These are phyloP conservation scores for Danio choprae DNA, from an alignment of 2,797 vertebrate genomes.

Conservation along the genomic window DNA sequence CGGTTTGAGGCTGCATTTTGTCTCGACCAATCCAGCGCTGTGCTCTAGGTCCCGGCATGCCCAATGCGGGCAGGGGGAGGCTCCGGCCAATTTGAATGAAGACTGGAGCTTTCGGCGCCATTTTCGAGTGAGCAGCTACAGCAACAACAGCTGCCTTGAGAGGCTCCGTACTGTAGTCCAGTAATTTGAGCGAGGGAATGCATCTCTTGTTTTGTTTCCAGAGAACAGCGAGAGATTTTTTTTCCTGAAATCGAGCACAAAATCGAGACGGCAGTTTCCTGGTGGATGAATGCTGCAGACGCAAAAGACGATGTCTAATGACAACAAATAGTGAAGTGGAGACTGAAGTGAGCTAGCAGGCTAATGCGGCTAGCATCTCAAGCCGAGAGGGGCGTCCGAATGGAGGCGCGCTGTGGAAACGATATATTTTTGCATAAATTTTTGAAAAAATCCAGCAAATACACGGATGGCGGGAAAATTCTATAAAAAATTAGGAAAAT, in stretches of 20 bases:
- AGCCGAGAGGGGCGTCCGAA: constrained; percentile 57
- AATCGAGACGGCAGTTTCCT: neutral
- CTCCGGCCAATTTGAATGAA: constrained; percentile 99
- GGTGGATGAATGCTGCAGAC: constrained; percentile 13
- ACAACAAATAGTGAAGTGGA: constrained; percentile 66
- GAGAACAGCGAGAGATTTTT: neutral
- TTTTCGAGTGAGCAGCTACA: constrained; percentile 94
- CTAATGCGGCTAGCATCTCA: constrained; percentile 63
- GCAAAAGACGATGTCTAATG: constrained; percentile 45
- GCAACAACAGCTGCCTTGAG: constrained; percentile 79
- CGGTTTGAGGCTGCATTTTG: constrained; percentile 82
- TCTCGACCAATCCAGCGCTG: constrained; percentile 75
- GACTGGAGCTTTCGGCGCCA: constrained; percentile 97
- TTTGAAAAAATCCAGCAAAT: constrained; percentile 57
- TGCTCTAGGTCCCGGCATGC: constrained; percentile 77
- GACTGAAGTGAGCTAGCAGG: constrained; percentile 75
- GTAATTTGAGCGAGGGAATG: neutral
- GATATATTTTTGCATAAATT: constrained; percentile 43
- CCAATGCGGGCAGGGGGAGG: constrained; percentile 84
- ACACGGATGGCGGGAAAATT: constrained; percentile 54
- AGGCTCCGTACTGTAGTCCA: constrained; percentile 57
- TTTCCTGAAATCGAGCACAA: neutral
- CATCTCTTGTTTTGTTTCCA: neutral
- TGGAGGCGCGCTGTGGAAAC: constrained; percentile 58
- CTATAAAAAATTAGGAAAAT: constrained; percentile 56